Conservation (phyloP, 2,113 vertebrate genomes). For the Blennius ocellaris region DNA sequence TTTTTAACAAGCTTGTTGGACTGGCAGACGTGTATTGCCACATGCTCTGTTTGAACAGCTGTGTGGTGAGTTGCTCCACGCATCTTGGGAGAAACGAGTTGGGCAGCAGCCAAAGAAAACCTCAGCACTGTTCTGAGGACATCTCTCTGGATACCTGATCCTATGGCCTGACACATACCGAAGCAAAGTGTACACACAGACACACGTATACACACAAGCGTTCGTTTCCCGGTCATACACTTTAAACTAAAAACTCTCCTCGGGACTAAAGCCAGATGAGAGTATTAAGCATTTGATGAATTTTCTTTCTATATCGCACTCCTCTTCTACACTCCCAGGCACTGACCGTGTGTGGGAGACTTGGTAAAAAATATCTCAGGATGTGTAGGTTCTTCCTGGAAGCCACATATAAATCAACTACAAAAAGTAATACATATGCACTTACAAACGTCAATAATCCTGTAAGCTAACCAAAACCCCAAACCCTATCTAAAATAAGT, state of each 20-base stretch:
- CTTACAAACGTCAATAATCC: constrained; percentile 24
- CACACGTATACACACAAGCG: background rate
- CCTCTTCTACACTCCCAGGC: constrained; percentile 54
- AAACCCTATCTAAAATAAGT: constrained; percentile 3
- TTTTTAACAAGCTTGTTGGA: constrained; percentile 84
- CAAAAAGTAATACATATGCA: constrained; percentile 29
- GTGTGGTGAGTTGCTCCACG: constrained; percentile 68
- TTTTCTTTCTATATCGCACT: constrained; percentile 51
- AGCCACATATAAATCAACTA: constrained; percentile 49
- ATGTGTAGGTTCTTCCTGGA: constrained; percentile 60
- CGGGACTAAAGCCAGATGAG: constrained; percentile 52
- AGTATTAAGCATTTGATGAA: constrained; percentile 62
- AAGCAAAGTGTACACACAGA: constrained; percentile 22
- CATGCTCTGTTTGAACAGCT: constrained; percentile 84
- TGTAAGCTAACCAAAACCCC: constrained; percentile 21
- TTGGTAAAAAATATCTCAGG: constrained; percentile 59
- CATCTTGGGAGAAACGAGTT: constrained; percentile 71
- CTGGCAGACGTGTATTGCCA: constrained; percentile 67
- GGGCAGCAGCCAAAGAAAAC: constrained; percentile 76
- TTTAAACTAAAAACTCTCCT: constrained; percentile 55
- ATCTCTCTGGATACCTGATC: constrained; percentile 73
- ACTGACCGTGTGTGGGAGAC: constrained; percentile 69
- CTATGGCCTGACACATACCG: constrained; percentile 61
- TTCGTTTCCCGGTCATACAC: constrained; percentile 42
- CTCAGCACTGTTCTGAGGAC: constrained; percentile 66